These are phyloP conservation scores for Alfaro cultratus DNA, from an alignment of 2,797 vertebrate genomes.

Conservation along the genomic window DNA sequence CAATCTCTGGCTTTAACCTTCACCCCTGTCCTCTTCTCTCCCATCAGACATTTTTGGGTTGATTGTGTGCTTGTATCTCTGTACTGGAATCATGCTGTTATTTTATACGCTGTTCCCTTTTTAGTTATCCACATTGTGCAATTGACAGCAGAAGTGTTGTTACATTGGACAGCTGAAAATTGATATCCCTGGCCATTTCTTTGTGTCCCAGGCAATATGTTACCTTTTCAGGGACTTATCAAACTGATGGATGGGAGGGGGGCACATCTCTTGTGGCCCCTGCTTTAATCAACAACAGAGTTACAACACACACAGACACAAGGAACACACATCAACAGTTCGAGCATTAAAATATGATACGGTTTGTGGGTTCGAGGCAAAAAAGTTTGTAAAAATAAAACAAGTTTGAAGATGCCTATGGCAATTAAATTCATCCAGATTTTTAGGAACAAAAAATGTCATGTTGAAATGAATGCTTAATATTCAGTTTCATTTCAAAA, in stretches of 20 bases:
- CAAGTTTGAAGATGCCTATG: constrained; percentile 13
- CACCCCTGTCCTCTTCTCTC: constrained; percentile 24
- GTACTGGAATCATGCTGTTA: constrained; percentile 15
- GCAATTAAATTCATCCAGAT: background rate
- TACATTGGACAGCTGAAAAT: constrained; percentile 82
- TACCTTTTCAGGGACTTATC: constrained; percentile 92
- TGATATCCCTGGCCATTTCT: constrained; percentile 88
- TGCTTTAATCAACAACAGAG: constrained; percentile 88
- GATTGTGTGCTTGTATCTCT: constrained; percentile 24
- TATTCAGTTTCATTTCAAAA: background rate
- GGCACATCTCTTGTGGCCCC: constrained; percentile 84
- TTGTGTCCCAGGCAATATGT: constrained; percentile 91
- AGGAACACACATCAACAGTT: constrained; percentile 70
- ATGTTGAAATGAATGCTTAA: background rate
- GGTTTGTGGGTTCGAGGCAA: background rate
- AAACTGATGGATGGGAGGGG: constrained; percentile 92
- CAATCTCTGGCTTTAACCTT: constrained; percentile 19
- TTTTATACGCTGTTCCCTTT: constrained; percentile 14
- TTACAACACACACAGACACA: constrained; percentile 62
- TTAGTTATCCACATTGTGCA: constrained; percentile 12
- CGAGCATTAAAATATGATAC: constrained; percentile 71
- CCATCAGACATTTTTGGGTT: constrained; percentile 22
- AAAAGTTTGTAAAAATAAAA: background rate
- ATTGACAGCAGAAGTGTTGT: constrained; percentile 26
- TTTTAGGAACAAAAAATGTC: background rate